Conservation (phyloP, 2,113 vertebrate genomes). For the Dicentrarchus labrax region DNA sequence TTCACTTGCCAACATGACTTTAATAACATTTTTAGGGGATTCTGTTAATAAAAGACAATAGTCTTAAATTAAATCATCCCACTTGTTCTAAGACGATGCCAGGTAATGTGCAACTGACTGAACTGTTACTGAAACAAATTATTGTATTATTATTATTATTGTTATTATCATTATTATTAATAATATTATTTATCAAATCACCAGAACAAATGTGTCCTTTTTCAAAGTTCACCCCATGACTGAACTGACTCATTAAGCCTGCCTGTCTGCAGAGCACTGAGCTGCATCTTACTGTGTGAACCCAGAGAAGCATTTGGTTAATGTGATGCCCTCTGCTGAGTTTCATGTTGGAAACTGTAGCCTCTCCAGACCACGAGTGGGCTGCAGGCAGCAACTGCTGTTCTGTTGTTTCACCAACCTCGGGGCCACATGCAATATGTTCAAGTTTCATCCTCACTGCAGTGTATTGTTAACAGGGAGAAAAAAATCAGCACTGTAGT, state of each 20-base stretch:
- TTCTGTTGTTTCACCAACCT: constrained; percentile 32
- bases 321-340: neutral
- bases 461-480: constrained; percentile 1
- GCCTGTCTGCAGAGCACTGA: constrained; percentile 12
- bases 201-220: neutral
- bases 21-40: no score
- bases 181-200: constrained; percentile 6
- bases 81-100: neutral
- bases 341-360: neutral
- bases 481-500: constrained; percentile 16
- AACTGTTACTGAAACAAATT: neutral
- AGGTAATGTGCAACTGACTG: neutral
- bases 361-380: constrained; percentile 23
- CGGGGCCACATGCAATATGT: constrained; percentile 38
- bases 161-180: neutral
- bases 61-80: no score
- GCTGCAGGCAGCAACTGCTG: constrained; percentile 47
- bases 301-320: constrained; percentile 25
- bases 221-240: neutral
- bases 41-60: no score
- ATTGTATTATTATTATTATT: neutral
- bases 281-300: neutral
- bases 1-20: no score
- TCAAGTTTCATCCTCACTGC: constrained; percentile 34
- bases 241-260: neutral